phyloP scores from a whole-genome alignment of 2,113 vertebrate species.

The Ifrita kowaldi region DNA sequence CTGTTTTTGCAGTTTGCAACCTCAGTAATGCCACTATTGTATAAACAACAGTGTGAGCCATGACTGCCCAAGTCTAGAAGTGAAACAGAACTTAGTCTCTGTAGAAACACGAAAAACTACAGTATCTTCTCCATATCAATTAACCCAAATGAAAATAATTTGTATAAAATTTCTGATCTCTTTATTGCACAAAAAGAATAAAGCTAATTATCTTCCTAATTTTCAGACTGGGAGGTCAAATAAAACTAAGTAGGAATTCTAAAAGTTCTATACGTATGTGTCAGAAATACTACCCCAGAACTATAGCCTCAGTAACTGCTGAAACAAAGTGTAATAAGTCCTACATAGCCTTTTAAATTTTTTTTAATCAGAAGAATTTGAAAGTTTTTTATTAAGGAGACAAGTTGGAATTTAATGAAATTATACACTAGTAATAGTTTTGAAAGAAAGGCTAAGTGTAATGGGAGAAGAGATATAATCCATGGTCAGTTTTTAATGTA shows the following conservation, averaged over 20 bases:
- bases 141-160: neutral
- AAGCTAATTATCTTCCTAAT: neutral
- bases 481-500: conserved; percentile 6
- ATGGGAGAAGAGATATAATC: neutral
- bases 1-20: neutral
- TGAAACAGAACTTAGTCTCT: neutral
- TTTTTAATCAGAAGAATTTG: neutral
- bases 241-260: neutral
- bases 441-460: conserved; percentile 7
- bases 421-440: neutral
- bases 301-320: neutral
- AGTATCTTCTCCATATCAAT: neutral
- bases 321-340: neutral
- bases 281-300: neutral
- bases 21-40: neutral
- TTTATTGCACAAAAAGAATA: neutral
- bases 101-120: neutral
- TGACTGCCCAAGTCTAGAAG: neutral
- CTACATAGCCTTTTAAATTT: neutral
- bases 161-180: neutral
- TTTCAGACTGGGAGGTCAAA: neutral
- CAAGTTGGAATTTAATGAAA: neutral
- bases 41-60: neutral
- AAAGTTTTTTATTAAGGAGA: neutral
- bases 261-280: neutral